phyloP scores from a whole-genome alignment of 2,113 vertebrate genomes.

The Lagenorhynchus albirostris region DNA sequence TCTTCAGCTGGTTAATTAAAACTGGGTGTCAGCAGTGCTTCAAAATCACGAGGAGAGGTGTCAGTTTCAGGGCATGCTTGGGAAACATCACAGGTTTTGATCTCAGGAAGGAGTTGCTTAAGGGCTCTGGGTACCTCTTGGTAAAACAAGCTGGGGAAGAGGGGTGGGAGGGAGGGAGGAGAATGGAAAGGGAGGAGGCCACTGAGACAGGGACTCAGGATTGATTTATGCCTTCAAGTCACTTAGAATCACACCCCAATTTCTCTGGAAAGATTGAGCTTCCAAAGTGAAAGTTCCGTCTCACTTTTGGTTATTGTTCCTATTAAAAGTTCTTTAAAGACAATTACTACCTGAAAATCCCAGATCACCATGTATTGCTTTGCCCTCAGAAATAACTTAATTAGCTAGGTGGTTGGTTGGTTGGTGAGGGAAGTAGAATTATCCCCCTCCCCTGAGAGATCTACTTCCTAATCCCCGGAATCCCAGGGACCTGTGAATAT shows the following conservation, averaged over 20 bases:
- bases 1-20: constrained; percentile 19
- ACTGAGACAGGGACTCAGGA: accelerated
- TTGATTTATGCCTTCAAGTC: neutral
- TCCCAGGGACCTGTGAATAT: neutral
- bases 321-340: neutral
- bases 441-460: neutral
- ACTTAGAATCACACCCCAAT: neutral
- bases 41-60: neutral
- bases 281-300: neutral
- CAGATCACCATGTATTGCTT: neutral
- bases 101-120: neutral
- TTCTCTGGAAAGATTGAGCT: neutral
- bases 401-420: neutral
- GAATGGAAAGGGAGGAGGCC: neutral
- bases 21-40: neutral
- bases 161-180: neutral
- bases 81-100: neutral
- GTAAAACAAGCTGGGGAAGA: neutral
- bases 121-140: neutral
- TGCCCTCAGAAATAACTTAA: neutral
- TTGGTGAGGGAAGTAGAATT: neutral
- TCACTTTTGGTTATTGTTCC: neutral
- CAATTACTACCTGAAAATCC: neutral
- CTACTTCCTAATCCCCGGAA: neutral
- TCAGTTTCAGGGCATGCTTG: neutral